These are phyloP conservation scores for Nineta flava DNA, from an alignment of 2,888 invertebrate genomes.

Conservation along the genomic window DNA sequence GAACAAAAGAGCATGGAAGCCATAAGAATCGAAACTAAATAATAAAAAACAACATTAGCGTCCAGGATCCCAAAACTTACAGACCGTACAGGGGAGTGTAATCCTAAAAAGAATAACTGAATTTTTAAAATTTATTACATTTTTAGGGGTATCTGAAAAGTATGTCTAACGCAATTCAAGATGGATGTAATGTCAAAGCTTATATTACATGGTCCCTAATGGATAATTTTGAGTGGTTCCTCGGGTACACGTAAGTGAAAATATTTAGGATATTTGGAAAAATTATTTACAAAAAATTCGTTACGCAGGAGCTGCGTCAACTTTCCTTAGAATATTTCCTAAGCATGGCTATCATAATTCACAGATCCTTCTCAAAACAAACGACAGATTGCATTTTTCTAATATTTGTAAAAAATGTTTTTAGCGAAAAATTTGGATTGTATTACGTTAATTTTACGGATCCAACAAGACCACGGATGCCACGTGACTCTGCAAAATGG, in stretches of 20 bases:
- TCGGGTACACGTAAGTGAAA: constrained; percentile 50
- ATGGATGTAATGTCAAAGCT: constrained; percentile 41
- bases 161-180: constrained; percentile 30
- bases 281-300: too few species aligned
- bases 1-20: too few species aligned
- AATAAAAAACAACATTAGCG: too few species aligned
- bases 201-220: constrained; percentile 66
- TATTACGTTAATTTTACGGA: constrained; percentile 5
- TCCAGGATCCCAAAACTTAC: too few species aligned
- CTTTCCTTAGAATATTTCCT: too few species aligned
- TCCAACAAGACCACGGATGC: neutral
- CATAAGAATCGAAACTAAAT: too few species aligned
- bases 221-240: constrained; percentile 69
- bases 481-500: neutral
- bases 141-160: neutral
- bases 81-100: too few species aligned
- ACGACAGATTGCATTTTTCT: neutral
- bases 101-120: too few species aligned
- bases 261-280: too few species aligned
- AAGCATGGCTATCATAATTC: too few species aligned
- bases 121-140: neutral
- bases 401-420: neutral
- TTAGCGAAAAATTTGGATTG: constrained; percentile 4
- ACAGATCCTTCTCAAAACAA: too few species aligned
- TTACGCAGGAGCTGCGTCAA: too few species aligned